phyloP scores from a whole-genome alignment of 2,888 invertebrate genomes.

The Ophion ventricosus region DNA sequence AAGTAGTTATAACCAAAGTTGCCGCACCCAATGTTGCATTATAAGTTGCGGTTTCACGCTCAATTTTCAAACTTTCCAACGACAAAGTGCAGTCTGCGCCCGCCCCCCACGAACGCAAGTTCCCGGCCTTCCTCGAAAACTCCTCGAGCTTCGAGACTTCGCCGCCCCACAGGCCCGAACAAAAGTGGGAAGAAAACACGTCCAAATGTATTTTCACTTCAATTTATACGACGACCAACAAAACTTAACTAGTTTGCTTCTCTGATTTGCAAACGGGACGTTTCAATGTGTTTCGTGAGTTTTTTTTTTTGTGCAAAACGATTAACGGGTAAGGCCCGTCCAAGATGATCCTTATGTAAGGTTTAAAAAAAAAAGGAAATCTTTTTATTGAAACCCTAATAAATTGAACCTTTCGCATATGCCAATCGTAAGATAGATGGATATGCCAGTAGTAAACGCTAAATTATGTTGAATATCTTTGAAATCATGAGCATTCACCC shows the following conservation, averaged over 20 bases:
- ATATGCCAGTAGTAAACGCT: no score
- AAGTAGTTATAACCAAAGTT: conserved; percentile 61
- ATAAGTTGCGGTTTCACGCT: conserved; percentile 63
- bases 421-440: no score
- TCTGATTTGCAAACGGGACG: background rate
- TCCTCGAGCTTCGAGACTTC: background rate
- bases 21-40: conserved; percentile 54
- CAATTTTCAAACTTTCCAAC: conserved; percentile 64
- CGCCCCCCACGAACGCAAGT: background rate
- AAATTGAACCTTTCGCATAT: no score
- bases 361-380: no score
- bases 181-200: background rate
- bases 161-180: background rate
- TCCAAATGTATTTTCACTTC: background rate
- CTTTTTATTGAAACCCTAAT: no score
- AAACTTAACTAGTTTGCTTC: background rate
- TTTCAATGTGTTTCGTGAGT: background rate
- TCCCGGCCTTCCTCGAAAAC: conserved; percentile 13
- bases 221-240: background rate
- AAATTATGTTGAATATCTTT: no score
- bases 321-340: no score
- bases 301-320: no score
- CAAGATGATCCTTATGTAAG: no score
- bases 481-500: no score
- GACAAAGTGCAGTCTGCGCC: conserved; percentile 39